A percentile compares a stretch with the other conserved stretches of the same genome.
Conservation (phyloP, 2,888 invertebrate species). For the Biston stratarius region DNA sequence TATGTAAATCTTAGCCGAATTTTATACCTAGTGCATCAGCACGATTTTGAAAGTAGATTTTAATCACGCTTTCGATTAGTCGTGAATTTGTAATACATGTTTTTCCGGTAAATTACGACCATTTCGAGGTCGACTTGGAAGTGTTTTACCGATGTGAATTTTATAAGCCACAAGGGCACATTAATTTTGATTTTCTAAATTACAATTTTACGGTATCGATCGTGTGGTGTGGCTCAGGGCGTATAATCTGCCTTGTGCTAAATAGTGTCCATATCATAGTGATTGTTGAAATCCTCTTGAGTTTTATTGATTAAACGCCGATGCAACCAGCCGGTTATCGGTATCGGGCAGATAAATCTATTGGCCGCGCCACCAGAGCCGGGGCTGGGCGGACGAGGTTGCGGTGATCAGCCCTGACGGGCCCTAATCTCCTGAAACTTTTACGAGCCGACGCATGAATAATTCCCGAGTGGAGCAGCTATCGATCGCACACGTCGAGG, state of each 20-base stretch:
- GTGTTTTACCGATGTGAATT: conserved; percentile 51
- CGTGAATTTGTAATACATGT: conserved; percentile 44
- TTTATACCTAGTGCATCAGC: conserved; percentile 68
- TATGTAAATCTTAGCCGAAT: conserved; percentile 84
- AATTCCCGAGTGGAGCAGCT: conserved; percentile 85
- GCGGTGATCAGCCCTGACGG: conserved; percentile 58
- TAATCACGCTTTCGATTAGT: conserved; percentile 67
- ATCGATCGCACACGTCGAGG: conserved; percentile 86
- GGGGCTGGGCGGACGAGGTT: conserved; percentile 37
- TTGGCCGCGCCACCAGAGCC: conserved; percentile 45
- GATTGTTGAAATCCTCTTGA: conserved; percentile 30
- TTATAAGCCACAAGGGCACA: conserved; percentile 23
- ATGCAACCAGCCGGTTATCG: conserved; percentile 64
- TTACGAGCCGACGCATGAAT: conserved; percentile 83
- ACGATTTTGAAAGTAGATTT: conserved; percentile 78
- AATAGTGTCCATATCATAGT: conserved; percentile 20
- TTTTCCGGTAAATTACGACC: conserved; percentile 48
- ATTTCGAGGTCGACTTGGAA: conserved; percentile 51
- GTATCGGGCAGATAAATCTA: conserved; percentile 62
- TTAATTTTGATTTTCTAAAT: conserved; percentile 55
- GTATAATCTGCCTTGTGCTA: conserved; percentile 54
- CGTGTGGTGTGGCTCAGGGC: conserved; percentile 55
- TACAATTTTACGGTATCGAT: conserved; percentile 57
- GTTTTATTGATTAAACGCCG: conserved; percentile 63
- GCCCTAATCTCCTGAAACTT: conserved; percentile 81